These are phyloP conservation scores for Gavia stellata DNA, from an alignment of 2,113 vertebrate species.

Conservation along the genomic window DNA sequence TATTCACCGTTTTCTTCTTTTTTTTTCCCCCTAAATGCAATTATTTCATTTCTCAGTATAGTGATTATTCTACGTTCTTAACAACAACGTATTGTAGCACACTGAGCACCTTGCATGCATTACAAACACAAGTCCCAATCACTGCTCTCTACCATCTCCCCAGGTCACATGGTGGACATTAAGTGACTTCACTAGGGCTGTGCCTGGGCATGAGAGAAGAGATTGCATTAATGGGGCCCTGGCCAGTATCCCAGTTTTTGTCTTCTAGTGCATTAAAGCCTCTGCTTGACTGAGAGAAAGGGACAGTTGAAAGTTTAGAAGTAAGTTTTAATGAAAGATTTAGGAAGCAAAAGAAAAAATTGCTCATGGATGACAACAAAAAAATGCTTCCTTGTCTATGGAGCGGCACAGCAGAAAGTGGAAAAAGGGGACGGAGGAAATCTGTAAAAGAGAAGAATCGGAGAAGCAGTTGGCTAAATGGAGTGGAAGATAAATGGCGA, in stretches of 20 bases:
- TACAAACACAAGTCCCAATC: not conserved
- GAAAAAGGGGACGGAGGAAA: not conserved
- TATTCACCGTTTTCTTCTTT: not conserved
- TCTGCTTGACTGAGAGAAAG: not conserved
- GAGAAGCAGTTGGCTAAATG: not conserved
- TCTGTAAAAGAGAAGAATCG: not conserved
- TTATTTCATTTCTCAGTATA: not conserved
- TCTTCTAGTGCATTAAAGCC: not conserved
- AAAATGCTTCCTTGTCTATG: not conserved
- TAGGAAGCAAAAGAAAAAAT: not conserved
- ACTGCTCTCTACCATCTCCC: not conserved
- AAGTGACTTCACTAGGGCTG: not conserved
- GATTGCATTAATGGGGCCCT: not conserved
- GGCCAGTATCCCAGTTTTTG: not conserved
- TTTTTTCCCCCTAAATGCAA: not conserved
- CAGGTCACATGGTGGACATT: not conserved
- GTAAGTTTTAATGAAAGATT: not conserved
- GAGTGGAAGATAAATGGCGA: not conserved
- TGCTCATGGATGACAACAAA: not conserved
- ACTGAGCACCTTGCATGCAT: not conserved
- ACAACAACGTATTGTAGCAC: accelerated
- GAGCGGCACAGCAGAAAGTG: not conserved
- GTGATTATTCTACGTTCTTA: not conserved
- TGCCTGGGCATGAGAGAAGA: not conserved
- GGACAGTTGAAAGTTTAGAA: not conserved